These are phyloP conservation scores for Nixonia krombeini DNA, from an alignment of 1,140 invertebrate genomes.

Conservation along the genomic window DNA sequence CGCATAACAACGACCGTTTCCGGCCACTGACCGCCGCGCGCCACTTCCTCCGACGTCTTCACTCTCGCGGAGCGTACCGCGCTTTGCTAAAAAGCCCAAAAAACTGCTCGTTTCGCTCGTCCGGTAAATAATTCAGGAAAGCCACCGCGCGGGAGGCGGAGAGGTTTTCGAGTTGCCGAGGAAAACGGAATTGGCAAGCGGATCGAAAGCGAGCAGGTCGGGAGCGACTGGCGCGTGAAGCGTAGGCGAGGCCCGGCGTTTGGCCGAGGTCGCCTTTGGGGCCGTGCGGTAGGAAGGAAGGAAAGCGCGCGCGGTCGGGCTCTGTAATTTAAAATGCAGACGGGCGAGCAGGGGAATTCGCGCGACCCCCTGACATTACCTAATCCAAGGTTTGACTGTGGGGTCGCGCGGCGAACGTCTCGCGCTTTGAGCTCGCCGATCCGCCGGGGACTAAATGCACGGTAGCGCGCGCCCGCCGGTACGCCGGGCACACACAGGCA, in stretches of 20 bases:
- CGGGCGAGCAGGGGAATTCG: slow-evolving; percentile 38
- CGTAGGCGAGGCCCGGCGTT: neutral
- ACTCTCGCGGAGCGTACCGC: too few species aligned
- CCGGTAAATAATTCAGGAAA: too few species aligned
- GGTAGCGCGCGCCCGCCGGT: too few species aligned
- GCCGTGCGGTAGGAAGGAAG: slow-evolving; percentile 8
- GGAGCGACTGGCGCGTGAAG: too few species aligned
- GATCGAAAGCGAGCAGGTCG: too few species aligned
- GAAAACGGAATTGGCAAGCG: too few species aligned
- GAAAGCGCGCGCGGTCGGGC: slow-evolving; percentile 6
- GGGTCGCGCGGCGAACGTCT: slow-evolving; percentile 26
- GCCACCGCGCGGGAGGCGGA: too few species aligned
- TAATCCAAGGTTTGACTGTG: slow-evolving; percentile 37
- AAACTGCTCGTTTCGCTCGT: too few species aligned
- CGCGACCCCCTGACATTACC: slow-evolving; percentile 44
- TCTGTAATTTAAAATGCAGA: slow-evolving; percentile 53
- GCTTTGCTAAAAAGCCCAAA: too few species aligned
- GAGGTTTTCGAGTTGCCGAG: too few species aligned
- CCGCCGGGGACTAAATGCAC: slow-evolving; percentile 33
- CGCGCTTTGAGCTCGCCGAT: slow-evolving; percentile 44
- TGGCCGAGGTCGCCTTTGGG: too few species aligned
- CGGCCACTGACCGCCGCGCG: slow-evolving; percentile 8
- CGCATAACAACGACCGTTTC: slow-evolving; percentile 30
- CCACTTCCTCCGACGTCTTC: too few species aligned
- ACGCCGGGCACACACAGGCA: slow-evolving; percentile 15